phyloP scores from a whole-genome alignment of 2,797 vertebrate species.

The Rhinophrynus dorsalis region DNA sequence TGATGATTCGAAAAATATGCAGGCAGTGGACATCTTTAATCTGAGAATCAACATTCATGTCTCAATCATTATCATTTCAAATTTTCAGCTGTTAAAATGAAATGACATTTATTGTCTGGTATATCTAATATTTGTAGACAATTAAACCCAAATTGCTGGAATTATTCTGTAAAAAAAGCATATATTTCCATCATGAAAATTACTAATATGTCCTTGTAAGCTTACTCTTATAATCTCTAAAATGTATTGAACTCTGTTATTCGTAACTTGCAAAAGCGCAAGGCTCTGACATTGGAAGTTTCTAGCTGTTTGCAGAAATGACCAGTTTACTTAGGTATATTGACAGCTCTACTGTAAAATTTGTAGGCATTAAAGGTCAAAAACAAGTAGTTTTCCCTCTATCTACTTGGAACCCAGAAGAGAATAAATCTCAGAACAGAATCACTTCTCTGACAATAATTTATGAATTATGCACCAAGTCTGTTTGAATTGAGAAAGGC shows the following conservation, averaged over 20 bases:
- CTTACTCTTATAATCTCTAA: conserved; percentile 52
- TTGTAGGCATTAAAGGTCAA: conserved; percentile 90
- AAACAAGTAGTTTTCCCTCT: conserved; percentile 79
- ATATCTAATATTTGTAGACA: no score
- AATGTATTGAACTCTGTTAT: conserved; percentile 60
- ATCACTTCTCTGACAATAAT: conserved; percentile 99
- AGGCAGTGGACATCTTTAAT: no score
- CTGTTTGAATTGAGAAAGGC: conserved; percentile 99
- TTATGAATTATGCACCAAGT: conserved; percentile 97
- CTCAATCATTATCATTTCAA: no score
- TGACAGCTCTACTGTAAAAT: conserved; percentile 96
- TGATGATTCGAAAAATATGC: no score
- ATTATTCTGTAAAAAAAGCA: no score
- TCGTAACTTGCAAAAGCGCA: conserved; percentile 60
- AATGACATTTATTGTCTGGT: no score
- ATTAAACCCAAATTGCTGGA: no score
- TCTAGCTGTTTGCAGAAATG: conserved; percentile 79
- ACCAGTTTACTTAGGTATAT: conserved; percentile 92
- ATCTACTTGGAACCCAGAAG: conserved; percentile 79
- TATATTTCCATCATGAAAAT: no score
- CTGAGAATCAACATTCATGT: no score
- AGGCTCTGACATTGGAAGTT: conserved; percentile 63
- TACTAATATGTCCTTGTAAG: no score
- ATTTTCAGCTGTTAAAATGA: no score
- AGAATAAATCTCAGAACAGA: conserved; percentile 95